These are phyloP conservation scores for Chymomyza procnemis DNA, from an alignment of 2,888 invertebrate species.

Conservation along the genomic window DNA sequence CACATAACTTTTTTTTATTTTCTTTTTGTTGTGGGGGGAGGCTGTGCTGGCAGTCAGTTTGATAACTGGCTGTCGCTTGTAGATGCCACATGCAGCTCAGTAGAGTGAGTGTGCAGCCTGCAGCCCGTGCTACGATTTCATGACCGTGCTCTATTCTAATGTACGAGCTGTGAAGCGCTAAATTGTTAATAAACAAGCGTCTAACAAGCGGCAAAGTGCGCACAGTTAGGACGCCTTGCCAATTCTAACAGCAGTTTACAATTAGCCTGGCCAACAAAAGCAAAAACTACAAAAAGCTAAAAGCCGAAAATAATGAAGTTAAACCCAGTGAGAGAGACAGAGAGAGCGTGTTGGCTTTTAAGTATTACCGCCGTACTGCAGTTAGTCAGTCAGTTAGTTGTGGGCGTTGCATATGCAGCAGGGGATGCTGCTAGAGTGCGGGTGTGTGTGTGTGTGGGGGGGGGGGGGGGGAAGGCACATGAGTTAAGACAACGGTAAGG, in stretches of 20 bases:
- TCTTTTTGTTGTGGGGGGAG: no score
- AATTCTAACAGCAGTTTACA: conserved; percentile 70
- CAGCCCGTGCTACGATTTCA: conserved; percentile 28
- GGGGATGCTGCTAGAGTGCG: no score
- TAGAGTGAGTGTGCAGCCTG: conserved; percentile 39
- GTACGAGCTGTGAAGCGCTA: conserved; percentile 59
- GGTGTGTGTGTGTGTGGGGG: no score
- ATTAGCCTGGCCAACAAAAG: conserved; percentile 56
- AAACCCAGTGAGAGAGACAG: no score
- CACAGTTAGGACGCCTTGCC: conserved; percentile 25
- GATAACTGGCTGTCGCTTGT: not conserved
- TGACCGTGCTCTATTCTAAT: conserved; percentile 5
- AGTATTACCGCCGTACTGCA: conserved; percentile 53
- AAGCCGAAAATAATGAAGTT: not conserved
- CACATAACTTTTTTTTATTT: conserved; percentile 61
- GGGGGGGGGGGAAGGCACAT: conserved; percentile 42
- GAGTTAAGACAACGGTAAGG: conserved; percentile 36
- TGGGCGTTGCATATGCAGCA: conserved; percentile 46
- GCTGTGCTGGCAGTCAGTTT: conserved; percentile 7
- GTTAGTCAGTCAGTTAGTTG: conserved; percentile 24
- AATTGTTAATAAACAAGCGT: conserved; percentile 74
- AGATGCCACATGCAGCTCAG: not conserved
- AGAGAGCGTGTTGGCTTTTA: conserved; percentile 45
- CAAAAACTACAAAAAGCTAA: conserved; percentile 1
- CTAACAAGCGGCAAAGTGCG: conserved; percentile 55